Evolutionary conservation across 1,140 invertebrate species (phyloP), one percentile per base, ranked within the genome.

Genomic region (Lysiphlebus fabarum): DNA sequence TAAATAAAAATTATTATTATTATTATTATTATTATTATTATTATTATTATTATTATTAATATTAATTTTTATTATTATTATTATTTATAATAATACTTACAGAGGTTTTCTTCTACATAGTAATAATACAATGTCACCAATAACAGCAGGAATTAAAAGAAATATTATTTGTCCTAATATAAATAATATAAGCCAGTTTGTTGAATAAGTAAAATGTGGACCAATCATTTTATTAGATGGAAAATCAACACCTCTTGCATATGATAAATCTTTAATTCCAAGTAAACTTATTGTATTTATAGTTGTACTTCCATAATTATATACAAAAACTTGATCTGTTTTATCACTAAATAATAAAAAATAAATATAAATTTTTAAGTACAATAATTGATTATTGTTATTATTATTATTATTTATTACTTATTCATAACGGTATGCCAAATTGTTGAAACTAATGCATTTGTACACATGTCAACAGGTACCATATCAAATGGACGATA

Each of bases 391-490:
- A 10, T 48, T n/a, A 45, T 6, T 42, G 7, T 4, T 9, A 43
- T 34, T 5, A 7, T 42, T 34, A 5, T 7, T 9, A 7, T 56
- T 44, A 6, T 6, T 26, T 36, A 37, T 50, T 58, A 69, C 71
- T 64, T 80, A 50, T 80, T 82, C 42, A 78, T 72, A 11, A 81
- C 81, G 2, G 86, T 83, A 63, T 87, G 82, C 80, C 85, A 86
- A 0, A 87, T 87, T 6, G 84, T 77, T 6, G 87, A 85, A 51
- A 95, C 85, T 53, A 95, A 77, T 37, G 87, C 82, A 75, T 92
- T 94, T 6, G 89, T 87, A 26, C 86, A 85, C 65, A 88, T 83
- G 75, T 96, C 93, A 2, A 90, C 91, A 0, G 93, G 93, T 40
- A 95, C 86, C 6, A 94, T 67, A 65, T 90, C 87, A 6, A 65